Percentiles rank a stretch among this genome's conserved stretches.
phyloP scores from a whole-genome alignment of 2,888 invertebrate genomes.

The Meteorus cinctellus region DNA sequence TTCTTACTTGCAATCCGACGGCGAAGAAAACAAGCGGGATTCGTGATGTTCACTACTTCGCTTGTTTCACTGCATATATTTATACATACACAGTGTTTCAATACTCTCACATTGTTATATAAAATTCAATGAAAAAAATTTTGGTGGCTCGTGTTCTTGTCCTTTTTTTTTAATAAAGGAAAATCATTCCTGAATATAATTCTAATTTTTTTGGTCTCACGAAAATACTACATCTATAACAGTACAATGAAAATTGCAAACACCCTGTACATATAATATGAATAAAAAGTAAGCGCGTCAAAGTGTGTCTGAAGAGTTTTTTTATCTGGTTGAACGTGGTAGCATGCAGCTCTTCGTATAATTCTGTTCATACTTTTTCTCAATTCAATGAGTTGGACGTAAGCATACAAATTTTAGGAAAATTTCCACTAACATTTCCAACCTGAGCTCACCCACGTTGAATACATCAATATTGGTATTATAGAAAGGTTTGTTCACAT shows the following conservation, averaged over 20 bases:
- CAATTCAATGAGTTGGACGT: conserved; percentile 1
- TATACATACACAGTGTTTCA: background rate
- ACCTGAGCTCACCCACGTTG: background rate
- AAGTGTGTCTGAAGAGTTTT: conserved; percentile 27
- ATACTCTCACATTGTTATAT: background rate
- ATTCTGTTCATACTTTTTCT: conserved; percentile 6
- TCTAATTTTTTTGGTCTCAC: background rate
- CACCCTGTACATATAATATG: conserved; percentile 9
- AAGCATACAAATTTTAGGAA: background rate
- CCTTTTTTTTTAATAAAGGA: too few species aligned
- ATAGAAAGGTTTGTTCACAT: background rate
- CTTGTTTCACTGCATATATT: conserved; percentile 12
- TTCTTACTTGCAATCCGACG: conserved; percentile 44
- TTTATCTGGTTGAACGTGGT: background rate
- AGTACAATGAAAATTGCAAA: background rate
- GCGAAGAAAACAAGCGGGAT: conserved; percentile 32
- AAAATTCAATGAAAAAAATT: too few species aligned
- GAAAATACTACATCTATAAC: background rate
- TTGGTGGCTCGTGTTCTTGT: too few species aligned
- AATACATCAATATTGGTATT: background rate
- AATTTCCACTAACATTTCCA: background rate
- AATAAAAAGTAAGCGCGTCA: conserved; percentile 35
- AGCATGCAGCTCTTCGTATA: background rate
- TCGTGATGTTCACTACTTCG: conserved; percentile 11
- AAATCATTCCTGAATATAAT: background rate